Conservation (phyloP, 2,797 vertebrate genomes). For the Sebastes matsubarae region DNA sequence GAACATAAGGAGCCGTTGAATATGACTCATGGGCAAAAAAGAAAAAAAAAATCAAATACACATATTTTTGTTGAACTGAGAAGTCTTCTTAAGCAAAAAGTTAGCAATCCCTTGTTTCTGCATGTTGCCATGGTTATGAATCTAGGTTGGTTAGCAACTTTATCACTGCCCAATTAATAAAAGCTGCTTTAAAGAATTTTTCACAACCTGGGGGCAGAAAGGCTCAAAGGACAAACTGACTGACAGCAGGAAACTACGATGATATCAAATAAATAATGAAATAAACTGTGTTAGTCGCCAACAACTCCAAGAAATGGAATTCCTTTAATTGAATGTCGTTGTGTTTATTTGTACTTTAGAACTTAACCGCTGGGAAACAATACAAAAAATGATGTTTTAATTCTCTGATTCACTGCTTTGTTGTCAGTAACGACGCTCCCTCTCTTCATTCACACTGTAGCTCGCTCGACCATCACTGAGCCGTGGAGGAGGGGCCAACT, state of each 20-base stretch:
- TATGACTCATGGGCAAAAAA: neutral
- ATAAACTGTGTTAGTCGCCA: neutral
- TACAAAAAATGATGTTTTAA: too few relatives aligned
- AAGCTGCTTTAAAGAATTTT: neutral
- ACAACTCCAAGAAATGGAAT: neutral
- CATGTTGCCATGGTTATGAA: conserved; percentile 9
- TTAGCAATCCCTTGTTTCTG: conserved; percentile 9
- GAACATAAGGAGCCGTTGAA: neutral
- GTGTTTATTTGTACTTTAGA: too few relatives aligned
- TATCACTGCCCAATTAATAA: conserved; percentile 1
- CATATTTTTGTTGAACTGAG: neutral
- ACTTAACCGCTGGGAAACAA: too few relatives aligned
- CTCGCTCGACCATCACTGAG: too few relatives aligned
- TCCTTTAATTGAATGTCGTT: neutral
- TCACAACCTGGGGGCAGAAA: neutral
- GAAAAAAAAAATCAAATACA: neutral
- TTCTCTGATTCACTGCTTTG: too few relatives aligned
- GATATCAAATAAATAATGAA: neutral
- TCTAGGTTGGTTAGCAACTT: neutral
- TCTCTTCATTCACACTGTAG: too few relatives aligned
- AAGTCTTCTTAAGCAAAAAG: neutral
- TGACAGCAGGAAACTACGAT: neutral
- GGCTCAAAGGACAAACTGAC: neutral
- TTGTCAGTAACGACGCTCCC: too few relatives aligned
- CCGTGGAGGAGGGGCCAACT: too few relatives aligned